phyloP scores from a whole-genome alignment of 2,888 invertebrate genomes.

The Heliconius hortense region DNA sequence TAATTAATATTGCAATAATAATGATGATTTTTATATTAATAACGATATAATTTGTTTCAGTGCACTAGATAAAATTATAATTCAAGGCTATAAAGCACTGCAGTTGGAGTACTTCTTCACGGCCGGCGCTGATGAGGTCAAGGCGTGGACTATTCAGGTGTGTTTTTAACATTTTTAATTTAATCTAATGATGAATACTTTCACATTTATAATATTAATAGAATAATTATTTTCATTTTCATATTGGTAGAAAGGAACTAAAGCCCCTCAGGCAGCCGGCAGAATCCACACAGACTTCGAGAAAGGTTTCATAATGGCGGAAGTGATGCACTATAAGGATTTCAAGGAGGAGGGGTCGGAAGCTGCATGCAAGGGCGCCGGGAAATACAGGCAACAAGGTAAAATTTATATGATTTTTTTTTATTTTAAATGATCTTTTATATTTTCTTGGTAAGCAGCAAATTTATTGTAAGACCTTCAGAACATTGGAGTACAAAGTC shows the following conservation, averaged over 20 bases:
- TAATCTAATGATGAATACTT: too few species aligned
- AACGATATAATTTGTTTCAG: constrained; percentile 68
- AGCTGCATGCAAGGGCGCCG: constrained; percentile 94
- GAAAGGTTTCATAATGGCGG: constrained; percentile 99
- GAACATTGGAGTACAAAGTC: too few species aligned
- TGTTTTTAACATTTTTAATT: background rate
- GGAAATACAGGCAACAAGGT: constrained; percentile 99
- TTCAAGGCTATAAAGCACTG: constrained; percentile 97
- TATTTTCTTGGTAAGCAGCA: too few species aligned
- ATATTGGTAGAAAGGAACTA: constrained; percentile 92
- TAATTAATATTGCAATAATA: background rate
- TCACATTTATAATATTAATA: background rate
- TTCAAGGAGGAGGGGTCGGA: constrained; percentile 98
- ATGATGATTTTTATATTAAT: background rate
- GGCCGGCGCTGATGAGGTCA: constrained; percentile 98
- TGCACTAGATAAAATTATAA: constrained; percentile 97
- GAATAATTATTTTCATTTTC: background rate
- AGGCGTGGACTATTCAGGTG: constrained; percentile 99
- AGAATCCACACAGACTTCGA: constrained; percentile 99
- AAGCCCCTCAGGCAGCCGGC: constrained; percentile 99
- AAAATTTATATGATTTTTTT: constrained; percentile 20
- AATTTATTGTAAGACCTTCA: too few species aligned
- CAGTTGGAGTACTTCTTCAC: constrained; percentile 99
- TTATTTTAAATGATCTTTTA: background rate
- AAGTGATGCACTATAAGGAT: constrained; percentile 99